phyloP scores from a whole-genome alignment of 2,797 vertebrate species.

The Thalassophryne amazonica region DNA sequence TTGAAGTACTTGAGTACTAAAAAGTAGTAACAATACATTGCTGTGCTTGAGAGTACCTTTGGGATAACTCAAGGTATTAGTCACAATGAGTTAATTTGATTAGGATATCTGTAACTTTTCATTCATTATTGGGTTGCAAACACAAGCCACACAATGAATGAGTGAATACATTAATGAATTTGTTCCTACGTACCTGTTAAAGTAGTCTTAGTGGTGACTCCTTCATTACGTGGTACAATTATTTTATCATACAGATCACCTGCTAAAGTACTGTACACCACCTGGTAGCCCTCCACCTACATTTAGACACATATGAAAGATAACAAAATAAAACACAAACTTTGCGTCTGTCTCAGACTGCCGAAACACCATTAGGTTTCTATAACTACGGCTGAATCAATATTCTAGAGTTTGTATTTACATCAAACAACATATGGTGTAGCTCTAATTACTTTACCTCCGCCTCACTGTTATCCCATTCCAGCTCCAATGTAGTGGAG shows the following conservation, averaged over 20 bases:
- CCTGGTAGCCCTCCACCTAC: conserved; percentile 85
- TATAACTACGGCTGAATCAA: too few relatives aligned
- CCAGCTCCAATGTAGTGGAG: conserved; percentile 85
- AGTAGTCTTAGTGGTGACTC: conserved; percentile 83
- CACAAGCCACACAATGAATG: background rate
- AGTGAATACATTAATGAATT: background rate
- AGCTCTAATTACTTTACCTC: conserved; percentile 64
- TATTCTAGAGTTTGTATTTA: too few relatives aligned
- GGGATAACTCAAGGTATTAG: too few relatives aligned
- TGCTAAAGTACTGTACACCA: conserved; percentile 95
- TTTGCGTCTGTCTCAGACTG: background rate
- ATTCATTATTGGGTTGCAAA: too few relatives aligned
- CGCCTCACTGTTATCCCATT: conserved; percentile 98
- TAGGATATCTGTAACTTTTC: too few relatives aligned
- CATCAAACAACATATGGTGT: too few relatives aligned
- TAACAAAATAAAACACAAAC: too few relatives aligned
- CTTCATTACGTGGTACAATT: conserved; percentile 79
- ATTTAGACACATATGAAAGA: conserved; percentile 12
- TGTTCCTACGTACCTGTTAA: conserved; percentile 79
- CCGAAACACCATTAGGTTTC: background rate
- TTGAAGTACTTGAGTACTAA: too few relatives aligned
- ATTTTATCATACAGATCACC: conserved; percentile 95
- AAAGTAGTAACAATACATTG: too few relatives aligned
- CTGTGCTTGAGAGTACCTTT: too few relatives aligned
- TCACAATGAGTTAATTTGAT: too few relatives aligned